Percentiles rank a stretch among this genome's conserved stretches.
phyloP scores from a whole-genome alignment of 2,797 vertebrate genomes.

The Pelobates cultripes region DNA sequence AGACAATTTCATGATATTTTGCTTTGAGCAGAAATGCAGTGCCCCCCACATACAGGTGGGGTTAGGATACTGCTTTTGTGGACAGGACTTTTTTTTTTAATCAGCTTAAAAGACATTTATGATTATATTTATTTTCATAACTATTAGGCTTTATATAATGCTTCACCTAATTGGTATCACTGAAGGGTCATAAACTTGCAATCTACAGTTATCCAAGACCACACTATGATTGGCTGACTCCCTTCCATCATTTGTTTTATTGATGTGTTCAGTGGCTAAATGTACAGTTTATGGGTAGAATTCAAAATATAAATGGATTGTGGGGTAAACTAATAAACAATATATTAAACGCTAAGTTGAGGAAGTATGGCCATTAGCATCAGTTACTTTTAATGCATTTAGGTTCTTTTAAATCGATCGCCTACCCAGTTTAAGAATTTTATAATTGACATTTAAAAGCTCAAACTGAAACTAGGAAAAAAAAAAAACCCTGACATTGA shows the following conservation, averaged over 20 bases:
- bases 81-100: too few species aligned
- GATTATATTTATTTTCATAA: too few species aligned
- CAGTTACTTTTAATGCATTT: slow-evolving; percentile 27
- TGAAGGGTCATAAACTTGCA: neutral
- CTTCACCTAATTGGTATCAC: neutral
- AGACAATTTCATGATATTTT: too few species aligned
- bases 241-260: neutral
- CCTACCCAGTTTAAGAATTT: slow-evolving; percentile 10
- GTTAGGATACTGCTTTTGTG: too few species aligned
- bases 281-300: neutral
- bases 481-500: slow-evolving; percentile 4
- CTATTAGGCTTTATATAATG: too few species aligned
- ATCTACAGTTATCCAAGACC: neutral
- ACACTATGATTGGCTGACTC: neutral
- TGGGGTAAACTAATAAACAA: slow-evolving; percentile 1
- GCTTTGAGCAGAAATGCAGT: too few species aligned
- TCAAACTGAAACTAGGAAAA: neutral
- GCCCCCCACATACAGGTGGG: too few species aligned
- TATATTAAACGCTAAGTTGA: neutral
- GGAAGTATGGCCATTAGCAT: slow-evolving; percentile 18
- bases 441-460: slow-evolving; percentile 34
- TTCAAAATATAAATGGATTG: slow-evolving; percentile 22
- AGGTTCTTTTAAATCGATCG: slow-evolving; percentile 29
- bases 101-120: too few species aligned
- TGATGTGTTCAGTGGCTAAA: neutral